Base-by-base conservation (phyloP, 2,797 vertebrate species). In the Typhlichthys eigenmanni region DNA sequence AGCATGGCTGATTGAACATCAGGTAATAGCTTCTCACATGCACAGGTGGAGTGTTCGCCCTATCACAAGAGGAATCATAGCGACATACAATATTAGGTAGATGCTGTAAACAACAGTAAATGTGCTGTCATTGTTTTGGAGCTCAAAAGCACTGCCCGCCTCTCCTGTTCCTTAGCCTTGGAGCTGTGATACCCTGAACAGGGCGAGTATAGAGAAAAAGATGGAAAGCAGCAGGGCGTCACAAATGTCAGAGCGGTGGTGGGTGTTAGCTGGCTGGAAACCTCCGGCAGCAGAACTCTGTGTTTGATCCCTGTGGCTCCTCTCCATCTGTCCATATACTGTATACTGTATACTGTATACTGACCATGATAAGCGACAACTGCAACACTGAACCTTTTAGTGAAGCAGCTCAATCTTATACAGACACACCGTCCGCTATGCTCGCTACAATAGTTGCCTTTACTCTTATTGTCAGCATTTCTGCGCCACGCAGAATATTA, bases 281-380 rank as follows among this genome's bases (percentile, higher is more conserved):
- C 57, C 81, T 81, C 71, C 71, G 76, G 78, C 79, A 79, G 79
- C 75, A 76, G 68, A 73, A 69, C 76, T 79, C 78, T 78, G 55
- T 47, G 24, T 85, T 86, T 82, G 89, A 88, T 88, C 82, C 80
- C 80, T 59, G 76, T 83, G 85, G 87, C 86, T 84, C 69, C 32
- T 68, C 81, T 85, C 86, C 87, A 91, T 88, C 87, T 90, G 87
- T 82, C 87, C 76, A 61, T 79, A 65, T 29, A 43, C 72, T 79
- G 85, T 82, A 83, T 82, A 78, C 57, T 74, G 52, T 52, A 58
- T 45, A 11, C 19, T 12, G 24, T 54, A 29, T 9, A 38, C 38
- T 38, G 38, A 9, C 4, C 38, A 8, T 38, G 38, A 38, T 38
- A 38, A 38, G 38, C 6, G 38, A 38, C 24, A 24, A 24, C 24